phyloP scores from a whole-genome alignment of 2,888 invertebrate species.

The Spilarctia lutea region DNA sequence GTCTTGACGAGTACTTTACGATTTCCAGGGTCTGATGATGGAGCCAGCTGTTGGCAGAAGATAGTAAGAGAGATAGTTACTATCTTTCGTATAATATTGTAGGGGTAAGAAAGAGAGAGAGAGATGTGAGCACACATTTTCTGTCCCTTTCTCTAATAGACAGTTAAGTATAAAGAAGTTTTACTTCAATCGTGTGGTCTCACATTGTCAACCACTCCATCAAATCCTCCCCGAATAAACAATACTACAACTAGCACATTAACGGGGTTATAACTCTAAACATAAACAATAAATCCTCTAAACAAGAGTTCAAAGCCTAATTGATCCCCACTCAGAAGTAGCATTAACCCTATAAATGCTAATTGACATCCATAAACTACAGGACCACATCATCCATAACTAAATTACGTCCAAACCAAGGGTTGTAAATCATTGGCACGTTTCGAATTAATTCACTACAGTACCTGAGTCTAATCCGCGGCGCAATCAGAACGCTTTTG shows the following conservation, averaged over 20 bases:
- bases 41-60: too few species aligned
- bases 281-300: background rate
- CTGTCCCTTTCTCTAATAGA: too few species aligned
- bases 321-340: slow-evolving; percentile 28
- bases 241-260: background rate
- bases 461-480: slow-evolving; percentile 70
- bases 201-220: background rate
- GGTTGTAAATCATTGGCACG: slow-evolving; percentile 79
- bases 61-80: too few species aligned
- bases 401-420: slow-evolving; percentile 71
- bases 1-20: too few species aligned
- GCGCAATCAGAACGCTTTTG: slow-evolving; percentile 73
- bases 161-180: too few species aligned
- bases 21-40: too few species aligned
- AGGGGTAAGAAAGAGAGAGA: too few species aligned
- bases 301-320: slow-evolving; percentile 13
- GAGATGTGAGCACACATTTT: too few species aligned
- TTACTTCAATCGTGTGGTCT: too few species aligned
- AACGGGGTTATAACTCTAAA: background rate
- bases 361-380: slow-evolving; percentile 69
- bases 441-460: slow-evolving; percentile 77
- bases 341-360: slow-evolving; percentile 61
- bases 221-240: background rate
- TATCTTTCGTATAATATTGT: too few species aligned
- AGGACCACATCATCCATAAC: slow-evolving; percentile 69